A percentile compares a stretch with the other conserved stretches of the same genome.
Conservation (phyloP, 2,113 vertebrate genomes). For the Colaptes auratus region DNA sequence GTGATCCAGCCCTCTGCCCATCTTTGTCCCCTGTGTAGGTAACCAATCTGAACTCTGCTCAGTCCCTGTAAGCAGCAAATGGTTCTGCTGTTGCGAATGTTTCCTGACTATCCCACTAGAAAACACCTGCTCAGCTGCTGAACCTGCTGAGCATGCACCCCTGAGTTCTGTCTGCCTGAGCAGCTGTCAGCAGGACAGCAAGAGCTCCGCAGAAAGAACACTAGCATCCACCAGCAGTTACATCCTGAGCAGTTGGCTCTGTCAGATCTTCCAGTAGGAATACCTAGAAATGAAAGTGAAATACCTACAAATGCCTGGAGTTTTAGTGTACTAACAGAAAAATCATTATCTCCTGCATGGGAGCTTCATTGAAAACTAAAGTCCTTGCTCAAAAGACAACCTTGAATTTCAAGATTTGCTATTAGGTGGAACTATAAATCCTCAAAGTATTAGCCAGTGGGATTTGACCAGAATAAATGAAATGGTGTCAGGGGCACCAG, state of each 20-base stretch:
- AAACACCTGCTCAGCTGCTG: background rate
- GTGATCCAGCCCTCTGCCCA: no score
- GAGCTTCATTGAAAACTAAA: background rate
- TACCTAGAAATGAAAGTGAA: background rate
- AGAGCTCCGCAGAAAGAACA: background rate
- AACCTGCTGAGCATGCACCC: background rate
- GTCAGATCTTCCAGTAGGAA: background rate
- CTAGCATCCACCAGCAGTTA: background rate
- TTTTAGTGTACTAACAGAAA: background rate
- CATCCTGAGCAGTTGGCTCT: background rate
- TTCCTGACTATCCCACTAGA: background rate
- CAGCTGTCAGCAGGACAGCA: accelerated
- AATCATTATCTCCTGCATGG: background rate
- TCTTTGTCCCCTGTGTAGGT: no score
- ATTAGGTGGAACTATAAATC: background rate
- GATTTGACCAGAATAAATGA: background rate
- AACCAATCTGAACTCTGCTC: background rate
- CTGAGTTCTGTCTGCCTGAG: background rate
- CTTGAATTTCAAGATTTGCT: background rate
- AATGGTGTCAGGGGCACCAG: accelerated
- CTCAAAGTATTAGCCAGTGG: background rate
- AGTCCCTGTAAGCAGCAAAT: background rate
- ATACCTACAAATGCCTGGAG: background rate
- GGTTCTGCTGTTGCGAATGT: background rate
- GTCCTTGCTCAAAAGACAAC: background rate